Evolutionary conservation across 2,113 vertebrate species (phyloP).

Genomic region (Solea senegalensis): DNA sequence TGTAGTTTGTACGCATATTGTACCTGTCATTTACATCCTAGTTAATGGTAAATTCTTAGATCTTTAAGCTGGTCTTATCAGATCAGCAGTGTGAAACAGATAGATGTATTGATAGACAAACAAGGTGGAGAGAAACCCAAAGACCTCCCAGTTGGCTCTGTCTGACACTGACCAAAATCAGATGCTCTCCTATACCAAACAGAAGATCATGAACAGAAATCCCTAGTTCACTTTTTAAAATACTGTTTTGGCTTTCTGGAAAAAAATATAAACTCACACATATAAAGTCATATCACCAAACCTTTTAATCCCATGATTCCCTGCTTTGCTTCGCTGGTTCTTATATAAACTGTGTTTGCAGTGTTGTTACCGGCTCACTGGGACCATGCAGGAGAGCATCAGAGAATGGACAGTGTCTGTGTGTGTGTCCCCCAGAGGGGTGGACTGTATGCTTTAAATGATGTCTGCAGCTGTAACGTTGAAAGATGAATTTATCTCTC

Average conservation of each 20-base stretch:
- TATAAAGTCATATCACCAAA: background rate
- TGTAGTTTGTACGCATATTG: too few species aligned
- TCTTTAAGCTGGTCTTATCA: too few species aligned
- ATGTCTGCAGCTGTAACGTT: slow-evolving; percentile 99
- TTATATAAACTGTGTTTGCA: slow-evolving; percentile 31
- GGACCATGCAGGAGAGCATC: slow-evolving; percentile 74
- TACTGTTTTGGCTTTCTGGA: background rate
- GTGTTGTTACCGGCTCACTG: slow-evolving; percentile 43
- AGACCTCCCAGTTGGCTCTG: slow-evolving; percentile 90
- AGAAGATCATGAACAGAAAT: background rate
- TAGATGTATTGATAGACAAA: background rate
- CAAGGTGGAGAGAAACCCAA: slow-evolving; percentile 10
- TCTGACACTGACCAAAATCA: slow-evolving; percentile 89
- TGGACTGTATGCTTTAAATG: slow-evolving; percentile 95
- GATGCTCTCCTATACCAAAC: slow-evolving; percentile 69
- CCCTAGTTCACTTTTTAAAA: background rate
- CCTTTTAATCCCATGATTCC: background rate
- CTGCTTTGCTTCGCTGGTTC: background rate
- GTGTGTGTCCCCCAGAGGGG: slow-evolving; percentile 99
- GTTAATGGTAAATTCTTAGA: too few species aligned
- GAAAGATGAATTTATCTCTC: slow-evolving; percentile 99
- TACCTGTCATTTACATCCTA: too few species aligned
- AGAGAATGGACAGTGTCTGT: slow-evolving; percentile 89
- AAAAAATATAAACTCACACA: background rate
- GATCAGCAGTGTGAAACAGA: too few species aligned